A percentile compares a stretch with the other conserved stretches of the same genome.
Conservation (phyloP, 1,140 invertebrate genomes). For the Sweltsa coloradensis region DNA sequence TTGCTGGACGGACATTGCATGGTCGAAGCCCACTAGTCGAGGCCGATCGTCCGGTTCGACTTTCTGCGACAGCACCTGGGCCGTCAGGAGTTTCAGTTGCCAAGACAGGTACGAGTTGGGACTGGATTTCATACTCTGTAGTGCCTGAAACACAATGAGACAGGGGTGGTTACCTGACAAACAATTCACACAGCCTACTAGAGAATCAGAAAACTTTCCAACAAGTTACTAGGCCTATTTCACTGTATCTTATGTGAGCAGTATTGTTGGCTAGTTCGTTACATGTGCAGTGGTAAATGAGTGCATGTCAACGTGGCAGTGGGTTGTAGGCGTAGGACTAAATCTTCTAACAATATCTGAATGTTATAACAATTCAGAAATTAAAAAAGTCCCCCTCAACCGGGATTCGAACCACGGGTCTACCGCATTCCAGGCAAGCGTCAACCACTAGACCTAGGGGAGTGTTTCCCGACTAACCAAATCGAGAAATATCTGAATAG, state of each 20-base stretch:
- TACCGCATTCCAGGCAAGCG: too few species aligned
- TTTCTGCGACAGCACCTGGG: slow-evolving; percentile 29
- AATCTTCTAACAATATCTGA: too few species aligned
- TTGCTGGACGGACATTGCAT: slow-evolving; percentile 42
- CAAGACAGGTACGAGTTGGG: slow-evolving; percentile 42
- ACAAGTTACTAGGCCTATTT: not conserved
- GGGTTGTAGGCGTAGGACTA: too few species aligned
- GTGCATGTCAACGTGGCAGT: slow-evolving; percentile 7
- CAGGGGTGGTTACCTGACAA: not conserved
- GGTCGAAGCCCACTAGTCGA: slow-evolving; percentile 32
- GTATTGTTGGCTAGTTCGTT: not conserved
- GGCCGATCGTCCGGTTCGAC: slow-evolving; percentile 21
- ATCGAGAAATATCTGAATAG: slow-evolving; percentile 11
- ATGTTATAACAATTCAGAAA: too few species aligned
- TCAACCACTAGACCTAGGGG: too few species aligned
- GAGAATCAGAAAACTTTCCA: slow-evolving; percentile 12
- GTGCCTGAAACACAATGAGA: slow-evolving; percentile 28
- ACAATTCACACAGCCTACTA: slow-evolving; percentile 12
- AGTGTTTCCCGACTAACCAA: too few species aligned
- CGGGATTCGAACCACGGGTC: too few species aligned
- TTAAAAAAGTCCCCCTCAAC: too few species aligned
- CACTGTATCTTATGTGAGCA: not conserved
- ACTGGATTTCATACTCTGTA: slow-evolving; percentile 30
- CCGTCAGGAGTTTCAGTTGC: slow-evolving; percentile 49
- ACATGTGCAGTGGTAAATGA: slow-evolving; percentile 6